A percentile compares a stretch with the other conserved stretches of the same genome.
These are phyloP conservation scores for Moxostoma hubbsi DNA, from an alignment of 2,797 vertebrate species.

Conservation along the genomic window DNA sequence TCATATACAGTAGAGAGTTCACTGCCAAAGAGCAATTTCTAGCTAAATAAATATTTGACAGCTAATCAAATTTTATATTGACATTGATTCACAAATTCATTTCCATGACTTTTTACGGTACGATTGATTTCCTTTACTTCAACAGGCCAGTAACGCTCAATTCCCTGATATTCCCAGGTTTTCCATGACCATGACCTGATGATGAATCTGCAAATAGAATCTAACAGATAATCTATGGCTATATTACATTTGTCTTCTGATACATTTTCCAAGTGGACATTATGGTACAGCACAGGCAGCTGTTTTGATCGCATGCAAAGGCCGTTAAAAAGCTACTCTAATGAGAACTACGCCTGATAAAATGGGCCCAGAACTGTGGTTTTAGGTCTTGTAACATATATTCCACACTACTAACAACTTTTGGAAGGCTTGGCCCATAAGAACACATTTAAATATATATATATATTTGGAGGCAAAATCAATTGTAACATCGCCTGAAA, in stretches of 20 bases:
- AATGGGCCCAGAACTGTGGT: neutral
- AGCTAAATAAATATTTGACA: no score
- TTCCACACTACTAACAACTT: neutral
- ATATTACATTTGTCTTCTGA: slow-evolving; percentile 46
- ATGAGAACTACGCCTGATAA: slow-evolving; percentile 14
- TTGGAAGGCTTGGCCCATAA: slow-evolving; percentile 6
- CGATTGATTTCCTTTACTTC: no score
- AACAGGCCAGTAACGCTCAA: no score
- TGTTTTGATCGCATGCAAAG: slow-evolving; percentile 47
- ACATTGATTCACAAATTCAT: no score
- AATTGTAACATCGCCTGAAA: slow-evolving; percentile 10
- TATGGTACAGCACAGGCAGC: slow-evolving; percentile 35
- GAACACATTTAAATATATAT: slow-evolving; percentile 26
- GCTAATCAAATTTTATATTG: no score
- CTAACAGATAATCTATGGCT: slow-evolving; percentile 40
- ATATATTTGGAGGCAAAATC: slow-evolving; percentile 1
- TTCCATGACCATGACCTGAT: neutral
- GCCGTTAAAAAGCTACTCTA: slow-evolving; percentile 50
- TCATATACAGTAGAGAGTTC: no score
- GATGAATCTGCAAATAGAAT: slow-evolving; percentile 24
- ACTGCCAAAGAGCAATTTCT: no score
- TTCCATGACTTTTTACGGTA: no score
- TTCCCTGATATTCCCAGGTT: no score
- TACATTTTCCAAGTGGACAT: slow-evolving; percentile 47
- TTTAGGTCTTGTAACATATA: neutral